A percentile compares a stretch with the other conserved stretches of the same genome.
Evolutionary conservation across 2,888 invertebrate genomes (phyloP).

Genomic region (Cataglyphis livida): DNA sequence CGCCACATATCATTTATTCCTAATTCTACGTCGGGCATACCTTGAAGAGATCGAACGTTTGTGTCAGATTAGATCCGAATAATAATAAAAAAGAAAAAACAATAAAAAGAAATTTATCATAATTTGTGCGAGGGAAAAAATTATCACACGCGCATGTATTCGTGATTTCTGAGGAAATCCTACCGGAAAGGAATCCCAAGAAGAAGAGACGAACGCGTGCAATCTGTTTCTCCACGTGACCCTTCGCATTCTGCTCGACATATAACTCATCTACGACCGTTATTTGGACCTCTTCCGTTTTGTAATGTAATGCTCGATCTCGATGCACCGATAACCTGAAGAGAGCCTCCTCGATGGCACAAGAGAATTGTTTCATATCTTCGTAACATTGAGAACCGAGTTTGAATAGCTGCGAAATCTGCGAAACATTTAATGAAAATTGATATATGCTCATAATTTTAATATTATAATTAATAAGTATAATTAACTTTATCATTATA

Average conservation of each 20-base stretch:
- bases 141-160: neutral
- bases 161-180: conserved; percentile 56
- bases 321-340: conserved; percentile 94
- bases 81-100: neutral
- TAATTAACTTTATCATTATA: too few species aligned
- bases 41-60: conserved; percentile 83
- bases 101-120: neutral
- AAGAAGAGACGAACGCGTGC: conserved; percentile 98
- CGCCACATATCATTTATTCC: conserved; percentile 98
- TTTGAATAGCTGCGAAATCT: conserved; percentile 98
- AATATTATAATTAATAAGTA: neutral
- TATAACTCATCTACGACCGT: conserved; percentile 97
- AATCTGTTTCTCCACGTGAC: conserved; percentile 94
- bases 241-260: conserved; percentile 95
- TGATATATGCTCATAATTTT: neutral
- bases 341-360: conserved; percentile 96
- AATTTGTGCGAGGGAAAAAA: neutral
- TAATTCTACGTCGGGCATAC: conserved; percentile 98
- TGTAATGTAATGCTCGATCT: conserved; percentile 95
- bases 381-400: conserved; percentile 96
- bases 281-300: conserved; percentile 98
- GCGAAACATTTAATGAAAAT: conserved; percentile 57
- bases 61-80: neutral
- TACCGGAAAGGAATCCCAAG: conserved; percentile 97
- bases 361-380: conserved; percentile 96